These are phyloP conservation scores for Chymomyza amoena DNA, from an alignment of 2,888 invertebrate species.

Conservation along the genomic window DNA sequence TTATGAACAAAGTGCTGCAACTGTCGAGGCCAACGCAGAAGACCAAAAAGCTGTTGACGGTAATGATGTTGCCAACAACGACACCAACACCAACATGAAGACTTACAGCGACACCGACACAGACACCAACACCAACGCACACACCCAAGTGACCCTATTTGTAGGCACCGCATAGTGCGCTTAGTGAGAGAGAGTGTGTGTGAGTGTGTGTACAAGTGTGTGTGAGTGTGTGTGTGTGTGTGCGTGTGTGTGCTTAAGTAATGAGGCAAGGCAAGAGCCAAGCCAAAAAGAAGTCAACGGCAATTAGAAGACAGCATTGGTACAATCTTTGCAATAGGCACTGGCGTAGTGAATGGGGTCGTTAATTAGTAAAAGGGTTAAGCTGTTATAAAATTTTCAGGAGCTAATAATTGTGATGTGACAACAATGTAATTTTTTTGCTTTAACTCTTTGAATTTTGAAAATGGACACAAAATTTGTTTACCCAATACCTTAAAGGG, in stretches of 20 bases:
- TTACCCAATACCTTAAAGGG: too few species aligned
- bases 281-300: slow-evolving; percentile 41
- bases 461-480: too few species aligned
- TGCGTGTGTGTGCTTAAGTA: slow-evolving; percentile 60
- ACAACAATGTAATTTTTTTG: too few species aligned
- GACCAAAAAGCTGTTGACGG: slow-evolving; percentile 36
- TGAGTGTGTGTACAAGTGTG: slow-evolving; percentile 23
- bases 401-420: too few species aligned
- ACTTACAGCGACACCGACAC: not conserved
- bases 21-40: slow-evolving; percentile 23
- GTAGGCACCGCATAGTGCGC: slow-evolving; percentile 9
- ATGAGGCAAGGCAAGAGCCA: slow-evolving; percentile 43
- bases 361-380: too few species aligned
- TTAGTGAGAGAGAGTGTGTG: not conserved
- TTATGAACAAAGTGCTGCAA: slow-evolving; percentile 35
- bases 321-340: not conserved
- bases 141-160: slow-evolving; percentile 41
- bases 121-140: not conserved
- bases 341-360: too few species aligned
- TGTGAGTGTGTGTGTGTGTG: slow-evolving; percentile 31
- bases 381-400: too few species aligned
- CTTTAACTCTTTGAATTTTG: too few species aligned
- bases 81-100: not conserved
- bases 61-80: slow-evolving; percentile 29
- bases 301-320: slow-evolving; percentile 48